These are phyloP conservation scores for Haplochromis burtoni DNA, from an alignment of 2,113 vertebrate genomes.

Conservation along the genomic window DNA sequence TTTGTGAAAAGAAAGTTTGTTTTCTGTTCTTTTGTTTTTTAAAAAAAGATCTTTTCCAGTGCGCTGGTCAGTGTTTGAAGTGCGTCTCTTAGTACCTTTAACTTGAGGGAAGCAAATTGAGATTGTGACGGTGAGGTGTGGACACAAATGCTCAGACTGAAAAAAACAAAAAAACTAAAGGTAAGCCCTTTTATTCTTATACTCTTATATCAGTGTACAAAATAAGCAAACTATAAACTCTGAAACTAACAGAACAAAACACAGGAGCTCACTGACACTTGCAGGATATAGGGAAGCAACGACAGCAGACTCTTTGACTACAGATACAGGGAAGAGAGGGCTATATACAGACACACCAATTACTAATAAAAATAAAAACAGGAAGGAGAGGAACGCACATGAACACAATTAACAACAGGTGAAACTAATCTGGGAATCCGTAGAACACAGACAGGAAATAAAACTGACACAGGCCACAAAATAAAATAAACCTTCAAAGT, in stretches of 20 bases:
- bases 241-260: neutral
- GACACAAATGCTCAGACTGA: neutral
- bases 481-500: neutral
- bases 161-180: neutral
- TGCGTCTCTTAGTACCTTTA: neutral
- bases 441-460: neutral
- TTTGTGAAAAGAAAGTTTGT: neutral
- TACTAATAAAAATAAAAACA: neutral
- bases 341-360: neutral
- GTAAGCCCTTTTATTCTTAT: neutral
- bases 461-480: neutral
- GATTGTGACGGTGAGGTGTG: neutral
- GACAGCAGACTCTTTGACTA: neutral
- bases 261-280: neutral
- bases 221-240: neutral
- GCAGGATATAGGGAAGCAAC: neutral
- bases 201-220: neutral
- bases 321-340: neutral
- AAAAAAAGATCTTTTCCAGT: neutral
- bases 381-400: neutral
- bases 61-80: neutral
- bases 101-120: neutral
- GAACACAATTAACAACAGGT: neutral
- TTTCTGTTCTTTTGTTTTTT: neutral
- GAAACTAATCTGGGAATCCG: neutral